These are phyloP conservation scores for Ormyrus rosae DNA, from an alignment of 2,888 invertebrate genomes.

Conservation along the genomic window DNA sequence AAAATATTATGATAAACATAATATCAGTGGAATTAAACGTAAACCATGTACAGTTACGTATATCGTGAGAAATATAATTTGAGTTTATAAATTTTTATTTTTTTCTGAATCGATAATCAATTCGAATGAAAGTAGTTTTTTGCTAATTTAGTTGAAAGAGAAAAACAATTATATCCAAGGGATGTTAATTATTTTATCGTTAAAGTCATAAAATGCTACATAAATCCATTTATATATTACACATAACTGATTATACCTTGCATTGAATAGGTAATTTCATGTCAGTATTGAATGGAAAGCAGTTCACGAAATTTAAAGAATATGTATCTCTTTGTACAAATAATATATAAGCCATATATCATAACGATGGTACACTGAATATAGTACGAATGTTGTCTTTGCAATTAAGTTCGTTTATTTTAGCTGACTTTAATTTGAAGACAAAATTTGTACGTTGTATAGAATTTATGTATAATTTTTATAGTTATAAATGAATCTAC, in stretches of 20 bases:
- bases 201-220: background rate
- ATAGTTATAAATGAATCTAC: slow-evolving; percentile 28
- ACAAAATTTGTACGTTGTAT: slow-evolving; percentile 33
- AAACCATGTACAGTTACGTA: slow-evolving; percentile 49
- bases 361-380: slow-evolving; percentile 29
- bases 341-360: slow-evolving; percentile 46
- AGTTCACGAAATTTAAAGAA: slow-evolving; percentile 38
- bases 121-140: background rate
- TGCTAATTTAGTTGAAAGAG: background rate
- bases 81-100: slow-evolving; percentile 21
- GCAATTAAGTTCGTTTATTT: slow-evolving; percentile 41
- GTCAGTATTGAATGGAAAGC: slow-evolving; percentile 40
- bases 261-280: background rate
- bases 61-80: slow-evolving; percentile 42
- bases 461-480: slow-evolving; percentile 43
- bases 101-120: slow-evolving; percentile 40
- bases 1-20: slow-evolving; percentile 25
- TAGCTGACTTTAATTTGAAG: slow-evolving; percentile 9
- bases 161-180: background rate
- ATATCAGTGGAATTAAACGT: slow-evolving; percentile 29
- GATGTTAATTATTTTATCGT: slow-evolving; percentile 3
- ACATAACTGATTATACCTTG: no score
- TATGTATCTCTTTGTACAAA: slow-evolving; percentile 46
- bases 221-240: no score
- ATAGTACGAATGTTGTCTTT: slow-evolving; percentile 36